Evolutionary conservation across 2,888 invertebrate genomes (phyloP), one percentile per base, ranked within the genome.

Genomic region (Sminthurinus aureus): DNA sequence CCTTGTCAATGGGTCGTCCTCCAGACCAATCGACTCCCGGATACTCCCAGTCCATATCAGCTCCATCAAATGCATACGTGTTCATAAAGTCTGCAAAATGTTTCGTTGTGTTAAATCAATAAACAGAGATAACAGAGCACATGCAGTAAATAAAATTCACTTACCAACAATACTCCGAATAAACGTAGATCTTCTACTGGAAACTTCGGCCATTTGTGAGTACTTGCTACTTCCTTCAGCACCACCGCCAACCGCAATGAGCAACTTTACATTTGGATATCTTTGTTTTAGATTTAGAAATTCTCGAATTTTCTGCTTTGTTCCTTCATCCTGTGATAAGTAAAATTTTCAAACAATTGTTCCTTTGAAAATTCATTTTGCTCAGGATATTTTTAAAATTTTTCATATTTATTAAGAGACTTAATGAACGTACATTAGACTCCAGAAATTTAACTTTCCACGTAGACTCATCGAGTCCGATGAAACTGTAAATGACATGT

Each of bases 21-120:
- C 95, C 95, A 52, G 96, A 93, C 90, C 96, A 96, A 0, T 95
- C 93, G 0, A 96, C 96, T 0, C 95, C 96, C 0, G 96, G 96
- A 89, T 96, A 96, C 38, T 96, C 96, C 96, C 96, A 96, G 89
- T 96, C 96, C 88, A 96, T 91, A 89, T 96, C 96, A 89, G 96
- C 93, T 0, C 96, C 96, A 89, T 96, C 96, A 87, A 96, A 96
- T 51, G 93, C 91, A 89, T 95, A 96, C 89, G 93, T 92, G 81
- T 94, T 91, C 92, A 96, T 93, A 89, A 95, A 82, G 20, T 67
- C 82, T 82, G 51, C 2, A 50, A n/a, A 38, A 75, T 6, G 15
- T 67, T n/a, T 8, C 15, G 8, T n/a, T 4, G 6, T 38, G 38
- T 66, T 15, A 74, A 74, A 26, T 74, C 3, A 38, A 4, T 26